These are phyloP conservation scores for Embidobia sp. DNA, from an alignment of 2,888 invertebrate species.

Conservation along the genomic window DNA sequence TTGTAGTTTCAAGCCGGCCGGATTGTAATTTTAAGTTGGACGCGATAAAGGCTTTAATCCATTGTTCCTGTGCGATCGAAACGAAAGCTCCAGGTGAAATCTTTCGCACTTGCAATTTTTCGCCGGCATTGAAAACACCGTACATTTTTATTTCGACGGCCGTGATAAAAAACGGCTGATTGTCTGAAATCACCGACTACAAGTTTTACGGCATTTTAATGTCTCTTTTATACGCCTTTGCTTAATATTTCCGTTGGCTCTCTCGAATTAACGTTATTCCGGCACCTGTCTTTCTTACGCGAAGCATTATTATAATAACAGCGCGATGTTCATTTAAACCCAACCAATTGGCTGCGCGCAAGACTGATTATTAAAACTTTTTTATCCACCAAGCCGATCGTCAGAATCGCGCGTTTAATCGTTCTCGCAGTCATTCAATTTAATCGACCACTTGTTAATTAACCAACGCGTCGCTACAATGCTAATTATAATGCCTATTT, in stretches of 20 bases:
- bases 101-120: constrained; percentile 28
- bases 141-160: constrained; percentile 9
- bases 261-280: constrained; percentile 38
- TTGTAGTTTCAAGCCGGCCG: background rate
- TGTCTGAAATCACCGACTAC: constrained; percentile 16
- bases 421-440: too few species aligned
- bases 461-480: constrained; percentile 5
- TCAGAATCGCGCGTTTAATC: too few species aligned
- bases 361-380: too few species aligned
- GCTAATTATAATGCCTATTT: constrained; percentile 17
- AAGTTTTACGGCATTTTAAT: constrained; percentile 37
- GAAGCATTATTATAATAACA: too few species aligned
- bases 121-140: background rate
- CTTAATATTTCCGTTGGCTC: constrained; percentile 26
- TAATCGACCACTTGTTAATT: constrained; percentile 27
- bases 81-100: constrained; percentile 37
- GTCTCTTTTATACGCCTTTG: constrained; percentile 43
- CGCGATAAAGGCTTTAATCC: constrained; percentile 18
- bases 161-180: constrained; percentile 10
- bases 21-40: constrained; percentile 34
- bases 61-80: constrained; percentile 28
- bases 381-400: too few species aligned
- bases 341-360: too few species aligned
- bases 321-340: too few species aligned
- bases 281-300: too few species aligned